Evolutionary conservation across 2,113 vertebrate genomes (phyloP), one percentile per base, ranked within the genome.

Genomic region (Eurypyga helias): DNA sequence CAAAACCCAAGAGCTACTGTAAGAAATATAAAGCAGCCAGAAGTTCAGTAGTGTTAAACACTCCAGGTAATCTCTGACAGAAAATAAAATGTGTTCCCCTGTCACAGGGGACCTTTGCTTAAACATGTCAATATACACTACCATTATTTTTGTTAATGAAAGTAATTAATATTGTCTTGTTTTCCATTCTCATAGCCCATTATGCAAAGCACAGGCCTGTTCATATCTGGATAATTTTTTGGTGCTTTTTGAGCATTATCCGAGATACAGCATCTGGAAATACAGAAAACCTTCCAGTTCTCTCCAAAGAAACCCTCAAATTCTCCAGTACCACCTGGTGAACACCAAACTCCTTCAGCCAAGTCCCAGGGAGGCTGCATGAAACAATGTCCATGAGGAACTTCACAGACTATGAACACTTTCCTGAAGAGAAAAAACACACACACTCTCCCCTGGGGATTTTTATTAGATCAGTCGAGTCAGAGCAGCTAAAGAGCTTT

Each of bases 401-500:
- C 49, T 83, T 77, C n/a, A 66, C 1, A 8, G 34, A n/a, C 49
- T 21, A 24, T 0, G 4, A 83, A 48, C 0, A 2, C 17, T 19
- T 76, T 55, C 75, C 92, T 69, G 66, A 69, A 69, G 71, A 90
- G 70, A 87, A 77, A 52, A 26, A 86, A 76, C 54, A 58, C 5
- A 19, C 66, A 54, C 41, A 17, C 6, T 12, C 7, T 54, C 43
- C 67, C 57, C 17, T 31, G 26, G 65, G 46, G 55, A 34, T 36
- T 78, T 54, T 45, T 66, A 28, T 87, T 55, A 33, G 4, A 89
- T 55, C 36, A 38, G 19, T 29, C 60, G 20, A 57, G 60, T 45
- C 54, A 77, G 58, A 80, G 79, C 15, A 90, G 26, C 62, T 69
- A 4, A 52, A 65, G 49, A 83, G n/a, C 9, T 85, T 54, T 36